These are phyloP conservation scores for Lipotes vexillifer DNA, from an alignment of 2,113 vertebrate genomes.

Conservation along the genomic window DNA sequence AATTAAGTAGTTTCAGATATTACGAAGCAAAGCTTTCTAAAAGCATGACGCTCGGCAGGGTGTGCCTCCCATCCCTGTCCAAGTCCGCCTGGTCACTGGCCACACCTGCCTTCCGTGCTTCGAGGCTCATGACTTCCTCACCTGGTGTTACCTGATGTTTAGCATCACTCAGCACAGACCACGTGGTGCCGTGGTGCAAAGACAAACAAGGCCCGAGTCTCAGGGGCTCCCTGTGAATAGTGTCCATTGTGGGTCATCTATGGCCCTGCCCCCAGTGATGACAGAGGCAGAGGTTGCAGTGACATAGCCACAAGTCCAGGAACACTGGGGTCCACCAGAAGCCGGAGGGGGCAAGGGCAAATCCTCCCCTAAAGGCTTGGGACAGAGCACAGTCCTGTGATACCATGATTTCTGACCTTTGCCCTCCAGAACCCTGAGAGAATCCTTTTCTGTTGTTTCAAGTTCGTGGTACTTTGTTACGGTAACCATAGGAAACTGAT, in stretches of 20 bases:
- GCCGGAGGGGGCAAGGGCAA: neutral
- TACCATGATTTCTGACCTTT: neutral
- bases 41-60: neutral
- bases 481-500: fast-evolving
- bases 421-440: neutral
- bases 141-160: too few species aligned
- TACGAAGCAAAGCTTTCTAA: neutral
- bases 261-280: neutral
- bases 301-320: neutral
- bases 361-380: neutral
- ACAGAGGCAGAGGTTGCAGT: too few species aligned
- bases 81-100: neutral
- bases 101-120: neutral
- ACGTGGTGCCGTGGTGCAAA: fast-evolving
- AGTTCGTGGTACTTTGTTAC: fast-evolving
- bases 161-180: neutral
- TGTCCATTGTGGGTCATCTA: neutral
- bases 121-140: fast-evolving
- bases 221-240: fast-evolving
- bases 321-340: neutral
- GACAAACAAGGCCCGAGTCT: too few species aligned
- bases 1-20: neutral
- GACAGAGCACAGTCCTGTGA: neutral
- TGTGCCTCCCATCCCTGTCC: fast-evolving
- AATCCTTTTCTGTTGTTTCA: too few species aligned